Evolutionary conservation across 2,797 vertebrate genomes (phyloP).

Genomic region (Spinibarbus caldwelli): DNA sequence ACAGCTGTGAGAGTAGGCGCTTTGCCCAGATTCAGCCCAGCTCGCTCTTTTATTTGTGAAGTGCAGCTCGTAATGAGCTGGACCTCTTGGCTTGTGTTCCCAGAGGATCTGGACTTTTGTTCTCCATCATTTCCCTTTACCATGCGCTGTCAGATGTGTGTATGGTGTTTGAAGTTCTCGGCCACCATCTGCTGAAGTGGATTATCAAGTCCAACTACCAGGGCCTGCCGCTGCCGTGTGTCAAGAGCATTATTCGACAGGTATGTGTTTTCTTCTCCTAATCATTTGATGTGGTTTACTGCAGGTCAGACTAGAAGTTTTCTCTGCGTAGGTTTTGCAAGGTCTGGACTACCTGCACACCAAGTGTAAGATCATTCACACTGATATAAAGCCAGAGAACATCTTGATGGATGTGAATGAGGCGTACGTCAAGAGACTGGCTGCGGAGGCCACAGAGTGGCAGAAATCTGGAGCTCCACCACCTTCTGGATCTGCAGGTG

Average conservation of each 20-base stretch:
- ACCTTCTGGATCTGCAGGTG: constrained; percentile 96
- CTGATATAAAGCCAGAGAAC: constrained; percentile 98
- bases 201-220: constrained; percentile 99
- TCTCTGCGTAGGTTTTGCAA: constrained; percentile 86
- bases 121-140: constrained; percentile 77
- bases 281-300: background rate
- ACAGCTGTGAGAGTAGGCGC: constrained; percentile 58
- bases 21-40: constrained; percentile 27
- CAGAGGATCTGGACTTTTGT: background rate
- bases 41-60: constrained; percentile 17
- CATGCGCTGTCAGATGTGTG: constrained; percentile 84
- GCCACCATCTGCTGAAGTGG: constrained; percentile 97
- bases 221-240: constrained; percentile 91
- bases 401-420: constrained; percentile 94
- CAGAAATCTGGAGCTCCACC: constrained; percentile 90
- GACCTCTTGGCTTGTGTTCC: background rate
- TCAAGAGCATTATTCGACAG: constrained; percentile 95
- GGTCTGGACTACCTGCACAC: constrained; percentile 95
- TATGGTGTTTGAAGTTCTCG: constrained; percentile 98
- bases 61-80: background rate
- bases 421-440: constrained; percentile 92
- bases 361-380: constrained; percentile 97
- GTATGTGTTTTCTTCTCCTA: constrained; percentile 65
- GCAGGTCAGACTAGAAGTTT: background rate
- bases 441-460: constrained; percentile 95